These are phyloP conservation scores for Girardinus metallicus DNA, from an alignment of 2,797 vertebrate genomes.

Conservation along the genomic window DNA sequence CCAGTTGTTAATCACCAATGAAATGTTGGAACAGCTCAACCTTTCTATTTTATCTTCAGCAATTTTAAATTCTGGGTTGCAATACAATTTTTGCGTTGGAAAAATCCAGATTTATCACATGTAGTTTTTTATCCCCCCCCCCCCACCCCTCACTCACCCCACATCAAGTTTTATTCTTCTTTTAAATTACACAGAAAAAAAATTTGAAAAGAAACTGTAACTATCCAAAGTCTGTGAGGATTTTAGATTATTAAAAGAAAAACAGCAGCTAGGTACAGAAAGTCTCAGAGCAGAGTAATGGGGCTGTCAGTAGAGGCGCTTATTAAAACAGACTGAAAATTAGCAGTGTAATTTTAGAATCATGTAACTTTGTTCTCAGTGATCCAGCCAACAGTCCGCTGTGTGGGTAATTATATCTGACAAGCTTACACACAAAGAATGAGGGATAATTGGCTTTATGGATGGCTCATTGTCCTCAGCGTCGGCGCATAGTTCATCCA, in stretches of 20 bases:
- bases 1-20: not conserved
- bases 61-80: not conserved
- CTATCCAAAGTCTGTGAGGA: not conserved
- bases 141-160: too few relatives aligned
- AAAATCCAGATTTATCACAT: not conserved
- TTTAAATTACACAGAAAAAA: not conserved
- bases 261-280: not conserved
- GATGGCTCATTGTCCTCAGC: not conserved
- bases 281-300: not conserved
- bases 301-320: constrained; percentile 2
- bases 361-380: constrained; percentile 48
- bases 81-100: not conserved
- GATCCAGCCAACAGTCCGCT: constrained; percentile 22
- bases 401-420: constrained; percentile 47
- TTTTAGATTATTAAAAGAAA: not conserved
- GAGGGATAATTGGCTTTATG: constrained; percentile 22
- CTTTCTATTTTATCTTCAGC: not conserved
- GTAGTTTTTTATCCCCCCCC: too few relatives aligned
- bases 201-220: not conserved
- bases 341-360: constrained; percentile 52
- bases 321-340: constrained; percentile 54
- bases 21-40: not conserved
- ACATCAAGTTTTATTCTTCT: not conserved
- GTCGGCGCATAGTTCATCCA: not conserved
- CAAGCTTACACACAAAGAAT: constrained; percentile 22